Evolutionary conservation across 2,113 vertebrate genomes (phyloP).

Genomic region (Grammomys dolichurus): DNA sequence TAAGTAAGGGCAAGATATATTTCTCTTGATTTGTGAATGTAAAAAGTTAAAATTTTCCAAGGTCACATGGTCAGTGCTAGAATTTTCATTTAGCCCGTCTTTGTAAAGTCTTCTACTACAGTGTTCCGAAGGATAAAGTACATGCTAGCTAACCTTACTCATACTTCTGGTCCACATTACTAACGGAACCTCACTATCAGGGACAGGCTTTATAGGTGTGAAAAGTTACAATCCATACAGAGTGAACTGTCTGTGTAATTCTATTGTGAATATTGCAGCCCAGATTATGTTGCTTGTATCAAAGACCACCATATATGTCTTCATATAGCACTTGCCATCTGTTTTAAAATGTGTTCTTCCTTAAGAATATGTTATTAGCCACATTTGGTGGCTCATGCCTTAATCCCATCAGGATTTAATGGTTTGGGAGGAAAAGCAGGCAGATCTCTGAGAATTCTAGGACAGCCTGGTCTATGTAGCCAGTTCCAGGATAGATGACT

Average conservation of each 20-base stretch:
- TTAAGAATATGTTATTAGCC: not conserved
- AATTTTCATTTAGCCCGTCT: not conserved
- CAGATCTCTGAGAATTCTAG: not conserved
- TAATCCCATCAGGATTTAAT: not conserved
- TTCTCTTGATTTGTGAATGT: not conserved
- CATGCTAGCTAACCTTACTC: not conserved
- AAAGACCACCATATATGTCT: not conserved
- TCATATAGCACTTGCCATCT: not conserved
- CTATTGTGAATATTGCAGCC: not conserved
- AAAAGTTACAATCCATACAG: not conserved
- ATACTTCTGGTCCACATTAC: not conserved
- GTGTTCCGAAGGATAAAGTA: fast-evolving
- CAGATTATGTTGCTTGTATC: not conserved
- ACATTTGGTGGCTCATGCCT: not conserved
- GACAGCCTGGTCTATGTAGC: not conserved
- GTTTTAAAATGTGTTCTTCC: not conserved
- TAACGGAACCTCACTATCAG: not conserved
- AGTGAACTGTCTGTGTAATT: not conserved
- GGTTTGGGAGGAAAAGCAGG: not conserved
- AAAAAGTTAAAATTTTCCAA: not conserved
- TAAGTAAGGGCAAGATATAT: not conserved
- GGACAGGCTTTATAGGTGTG: not conserved
- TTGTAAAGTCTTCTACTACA: not conserved
- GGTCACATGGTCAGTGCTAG: not conserved
- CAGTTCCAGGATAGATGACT: not conserved